phyloP scores from a whole-genome alignment of 2,113 vertebrate genomes.

The Channa maculata region DNA sequence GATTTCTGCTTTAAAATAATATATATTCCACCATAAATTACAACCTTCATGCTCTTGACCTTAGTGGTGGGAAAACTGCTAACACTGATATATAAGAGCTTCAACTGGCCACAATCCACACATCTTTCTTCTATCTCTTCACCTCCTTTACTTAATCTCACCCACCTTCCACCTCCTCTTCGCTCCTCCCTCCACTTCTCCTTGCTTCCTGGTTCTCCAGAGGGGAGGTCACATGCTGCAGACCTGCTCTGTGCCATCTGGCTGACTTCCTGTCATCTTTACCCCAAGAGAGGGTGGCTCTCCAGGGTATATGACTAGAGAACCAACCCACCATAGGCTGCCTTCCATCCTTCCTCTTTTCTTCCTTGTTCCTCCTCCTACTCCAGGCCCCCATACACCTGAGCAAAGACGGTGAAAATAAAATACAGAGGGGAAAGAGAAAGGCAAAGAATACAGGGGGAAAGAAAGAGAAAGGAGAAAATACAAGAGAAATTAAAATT shows the following conservation, averaged over 20 bases:
- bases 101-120: conserved; percentile 13
- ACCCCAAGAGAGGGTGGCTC: conserved; percentile 74
- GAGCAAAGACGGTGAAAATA: conserved; percentile 62
- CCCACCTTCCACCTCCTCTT: conserved; percentile 13
- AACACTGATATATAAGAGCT: conserved; percentile 35
- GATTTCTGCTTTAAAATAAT: conserved; percentile 14
- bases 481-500: background rate
- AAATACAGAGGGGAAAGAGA: conserved; percentile 19
- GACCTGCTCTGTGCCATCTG: conserved; percentile 83
- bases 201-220: conserved; percentile 65
- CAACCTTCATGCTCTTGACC: conserved; percentile 18
- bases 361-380: conserved; percentile 1
- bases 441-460: conserved; percentile 32
- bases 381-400: conserved; percentile 54
- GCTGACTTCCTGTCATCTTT: conserved; percentile 82
- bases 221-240: conserved; percentile 76
- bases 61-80: conserved; percentile 6
- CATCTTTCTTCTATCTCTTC: conserved; percentile 57
- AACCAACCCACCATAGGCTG: conserved; percentile 9
- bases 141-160: conserved; percentile 50
- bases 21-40: conserved; percentile 30
- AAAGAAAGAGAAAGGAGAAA: conserved; percentile 5
- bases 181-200: conserved; percentile 33
- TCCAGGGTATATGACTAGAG: conserved; percentile 62
- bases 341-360: background rate